phyloP scores from a whole-genome alignment of 2,888 invertebrate species.

The Caenorhabditis doughertyi region DNA sequence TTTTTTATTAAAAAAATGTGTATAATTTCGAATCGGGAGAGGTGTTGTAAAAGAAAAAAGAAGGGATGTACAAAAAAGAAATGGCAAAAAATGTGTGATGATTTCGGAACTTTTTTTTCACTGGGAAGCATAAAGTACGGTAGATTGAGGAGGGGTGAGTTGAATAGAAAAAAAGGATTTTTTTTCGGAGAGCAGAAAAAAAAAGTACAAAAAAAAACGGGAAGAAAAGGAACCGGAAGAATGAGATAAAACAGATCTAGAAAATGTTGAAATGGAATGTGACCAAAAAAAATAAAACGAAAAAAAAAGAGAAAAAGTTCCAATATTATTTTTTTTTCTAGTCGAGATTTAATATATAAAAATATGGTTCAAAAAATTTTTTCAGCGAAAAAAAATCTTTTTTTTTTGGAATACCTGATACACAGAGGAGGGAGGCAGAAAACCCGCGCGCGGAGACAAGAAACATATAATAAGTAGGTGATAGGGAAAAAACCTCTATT shows the following conservation, averaged over 20 bases:
- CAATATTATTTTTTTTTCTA: too few relatives aligned
- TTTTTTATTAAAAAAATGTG: not conserved
- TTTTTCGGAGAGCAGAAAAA: not conserved
- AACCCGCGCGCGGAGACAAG: constrained; percentile 24
- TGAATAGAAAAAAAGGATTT: not conserved
- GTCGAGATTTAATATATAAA: not conserved
- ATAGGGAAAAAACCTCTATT: not conserved
- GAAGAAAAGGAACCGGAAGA: constrained; percentile 41
- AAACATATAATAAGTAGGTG: constrained; percentile 5
- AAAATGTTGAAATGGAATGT: constrained; percentile 58
- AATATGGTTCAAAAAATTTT: not conserved
- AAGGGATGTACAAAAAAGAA: not conserved
- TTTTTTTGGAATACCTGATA: constrained; percentile 43
- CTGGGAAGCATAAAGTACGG: too few relatives aligned
- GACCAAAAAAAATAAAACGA: constrained; percentile 24
- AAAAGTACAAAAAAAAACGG: not conserved
- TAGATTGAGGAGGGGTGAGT: too few relatives aligned
- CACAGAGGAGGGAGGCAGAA: constrained; percentile 15
- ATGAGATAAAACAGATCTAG: constrained; percentile 59
- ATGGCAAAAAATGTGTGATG: not conserved
- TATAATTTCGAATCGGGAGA: constrained; percentile 2
- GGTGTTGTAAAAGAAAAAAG: not conserved
- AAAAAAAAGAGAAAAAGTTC: not conserved
- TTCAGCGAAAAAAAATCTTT: not conserved
- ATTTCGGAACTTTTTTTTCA: too few relatives aligned